Evolutionary conservation across 2,797 vertebrate species (phyloP).

Genomic region (Paratrypauchen microcephalus): DNA sequence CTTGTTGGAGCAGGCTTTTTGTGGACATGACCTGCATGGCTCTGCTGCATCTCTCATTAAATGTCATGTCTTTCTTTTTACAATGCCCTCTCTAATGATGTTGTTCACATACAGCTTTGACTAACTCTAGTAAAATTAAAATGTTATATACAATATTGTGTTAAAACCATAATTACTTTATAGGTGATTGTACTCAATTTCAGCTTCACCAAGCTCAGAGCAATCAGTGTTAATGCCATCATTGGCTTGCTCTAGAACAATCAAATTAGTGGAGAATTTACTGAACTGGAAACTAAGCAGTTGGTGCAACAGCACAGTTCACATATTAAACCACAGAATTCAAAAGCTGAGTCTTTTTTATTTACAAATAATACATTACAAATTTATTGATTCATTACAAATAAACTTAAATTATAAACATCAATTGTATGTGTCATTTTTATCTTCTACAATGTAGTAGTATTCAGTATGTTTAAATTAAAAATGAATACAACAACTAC

Average conservation of each 20-base stretch:
- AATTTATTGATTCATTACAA: background rate
- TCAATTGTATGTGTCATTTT: no score
- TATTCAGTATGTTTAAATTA: background rate
- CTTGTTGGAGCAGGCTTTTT: conserved; percentile 75
- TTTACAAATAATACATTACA: background rate
- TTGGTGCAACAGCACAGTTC: background rate
- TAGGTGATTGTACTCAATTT: background rate
- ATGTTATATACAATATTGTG: background rate
- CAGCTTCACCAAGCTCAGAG: background rate
- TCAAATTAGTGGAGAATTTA: conserved; percentile 9
- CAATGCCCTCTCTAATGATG: conserved; percentile 47
- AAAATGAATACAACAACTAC: background rate
- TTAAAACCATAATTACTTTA: background rate
- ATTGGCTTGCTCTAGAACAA: conserved; percentile 3
- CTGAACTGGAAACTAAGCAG: conserved; percentile 31
- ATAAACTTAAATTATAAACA: no score
- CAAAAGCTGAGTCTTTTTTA: background rate
- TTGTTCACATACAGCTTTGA: conserved; percentile 44
- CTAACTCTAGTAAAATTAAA: conserved; percentile 10
- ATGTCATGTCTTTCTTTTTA: conserved; percentile 29
- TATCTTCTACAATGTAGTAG: background rate
- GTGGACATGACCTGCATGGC: conserved; percentile 65
- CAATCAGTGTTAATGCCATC: background rate
- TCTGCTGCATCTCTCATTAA: conserved; percentile 44
- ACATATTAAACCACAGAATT: background rate